Conservation (phyloP, 2,113 vertebrate species). For the Fulica atra region DNA sequence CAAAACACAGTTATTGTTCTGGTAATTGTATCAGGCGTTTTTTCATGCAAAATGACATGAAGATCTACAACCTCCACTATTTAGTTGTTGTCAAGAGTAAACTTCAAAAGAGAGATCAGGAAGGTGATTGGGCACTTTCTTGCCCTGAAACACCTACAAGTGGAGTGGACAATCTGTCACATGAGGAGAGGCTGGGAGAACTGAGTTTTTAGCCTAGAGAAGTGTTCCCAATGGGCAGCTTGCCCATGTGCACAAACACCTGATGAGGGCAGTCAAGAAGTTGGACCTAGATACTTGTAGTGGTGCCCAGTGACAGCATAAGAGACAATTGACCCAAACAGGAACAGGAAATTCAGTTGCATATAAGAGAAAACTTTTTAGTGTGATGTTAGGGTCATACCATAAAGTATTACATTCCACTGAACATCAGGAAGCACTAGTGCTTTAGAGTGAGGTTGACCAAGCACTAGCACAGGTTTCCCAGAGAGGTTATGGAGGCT, state of each 20-base stretch:
- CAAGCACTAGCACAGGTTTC: background rate
- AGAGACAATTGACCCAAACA: background rate
- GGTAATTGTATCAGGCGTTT: background rate
- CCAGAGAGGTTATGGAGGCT: background rate
- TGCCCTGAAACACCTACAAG: background rate
- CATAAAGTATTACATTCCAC: background rate
- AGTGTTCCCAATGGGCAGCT: background rate
- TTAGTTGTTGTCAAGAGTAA: background rate
- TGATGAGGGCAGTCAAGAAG: background rate
- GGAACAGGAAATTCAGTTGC: background rate
- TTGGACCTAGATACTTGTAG: background rate
- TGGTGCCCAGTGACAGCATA: background rate
- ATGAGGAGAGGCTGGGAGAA: rapidly evolving
- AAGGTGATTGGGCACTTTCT: background rate
- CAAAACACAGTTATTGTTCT: background rate
- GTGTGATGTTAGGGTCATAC: background rate
- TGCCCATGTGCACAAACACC: background rate
- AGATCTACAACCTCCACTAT: background rate
- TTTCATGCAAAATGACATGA: background rate
- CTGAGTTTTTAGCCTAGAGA: background rate
- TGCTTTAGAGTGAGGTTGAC: background rate
- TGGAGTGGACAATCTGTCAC: background rate
- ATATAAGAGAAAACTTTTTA: background rate
- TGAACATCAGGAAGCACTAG: background rate
- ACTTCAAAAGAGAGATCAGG: background rate